Evolutionary conservation across 30 jellyfish, hydroid and myxozoan genomes (phyloP).

Genomic region (Chrysaora quinquecirrha): DNA sequence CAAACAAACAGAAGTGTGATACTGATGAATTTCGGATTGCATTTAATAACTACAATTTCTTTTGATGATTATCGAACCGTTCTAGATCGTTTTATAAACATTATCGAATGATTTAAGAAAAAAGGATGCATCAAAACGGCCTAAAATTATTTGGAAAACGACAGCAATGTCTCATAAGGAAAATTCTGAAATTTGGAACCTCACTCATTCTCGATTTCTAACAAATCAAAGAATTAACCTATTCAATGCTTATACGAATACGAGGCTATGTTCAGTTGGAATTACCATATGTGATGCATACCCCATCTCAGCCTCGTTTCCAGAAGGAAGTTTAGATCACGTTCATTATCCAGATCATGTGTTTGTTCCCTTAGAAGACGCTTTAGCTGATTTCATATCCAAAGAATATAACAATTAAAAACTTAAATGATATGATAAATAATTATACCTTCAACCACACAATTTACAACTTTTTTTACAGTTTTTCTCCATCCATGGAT

Average conservation of each 20-base stretch:
- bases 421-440: not conserved
- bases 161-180: constrained; percentile 49
- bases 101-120: not conserved
- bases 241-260: constrained; percentile 55
- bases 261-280: constrained; percentile 51
- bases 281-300: constrained; percentile 48
- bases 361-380: constrained; percentile 31
- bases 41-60: not conserved
- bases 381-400: not conserved
- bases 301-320: constrained; percentile 42
- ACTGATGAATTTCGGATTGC: constrained; percentile 66
- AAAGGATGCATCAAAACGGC: not conserved
- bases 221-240: constrained; percentile 46
- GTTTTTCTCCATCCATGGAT: constrained; percentile 41
- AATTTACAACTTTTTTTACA: constrained; percentile 43
- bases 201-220: constrained; percentile 31
- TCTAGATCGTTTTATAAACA: constrained; percentile 25
- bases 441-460: not conserved
- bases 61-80: not conserved
- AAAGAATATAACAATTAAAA: not conserved
- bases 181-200: not conserved
- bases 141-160: constrained; percentile 68
- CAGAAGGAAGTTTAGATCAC: constrained; percentile 32
- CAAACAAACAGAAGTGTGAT: constrained; percentile 42
- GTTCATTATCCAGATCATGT: constrained; percentile 19